Conservation (phyloP, 64 coral and sea anemone species). For the Montipora foliosa region DNA sequence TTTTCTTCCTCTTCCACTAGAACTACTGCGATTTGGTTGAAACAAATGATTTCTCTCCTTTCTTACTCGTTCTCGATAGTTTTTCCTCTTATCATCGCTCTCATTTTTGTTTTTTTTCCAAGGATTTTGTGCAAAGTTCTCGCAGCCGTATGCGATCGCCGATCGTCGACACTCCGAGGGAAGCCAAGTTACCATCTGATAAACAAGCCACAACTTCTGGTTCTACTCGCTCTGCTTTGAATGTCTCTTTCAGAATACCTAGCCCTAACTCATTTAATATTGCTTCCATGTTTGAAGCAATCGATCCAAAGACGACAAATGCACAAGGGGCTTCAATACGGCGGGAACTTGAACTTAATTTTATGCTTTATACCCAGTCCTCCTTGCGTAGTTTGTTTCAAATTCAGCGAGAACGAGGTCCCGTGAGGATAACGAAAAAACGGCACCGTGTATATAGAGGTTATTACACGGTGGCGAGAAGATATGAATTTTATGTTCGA, state of each 20-base stretch:
- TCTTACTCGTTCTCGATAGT: too few species aligned
- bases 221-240: not conserved
- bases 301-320: not conserved
- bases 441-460: not conserved
- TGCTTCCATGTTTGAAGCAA: slow-evolving; percentile 18
- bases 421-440: not conserved
- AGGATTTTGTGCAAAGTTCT: slow-evolving; percentile 5
- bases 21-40: slow-evolving; percentile 16
- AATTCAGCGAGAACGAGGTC: slow-evolving; percentile 10
- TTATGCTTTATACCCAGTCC: not conserved
- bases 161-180: too few species aligned
- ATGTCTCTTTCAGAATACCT: not conserved
- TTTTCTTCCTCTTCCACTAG: too few species aligned
- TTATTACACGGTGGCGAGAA: too few species aligned
- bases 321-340: not conserved
- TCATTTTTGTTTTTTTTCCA: slow-evolving; percentile 2
- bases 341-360: not conserved
- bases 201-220: not conserved
- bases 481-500: too few species aligned
- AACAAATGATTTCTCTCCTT: slow-evolving; percentile 16
- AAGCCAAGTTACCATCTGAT: too few species aligned
- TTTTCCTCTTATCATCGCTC: not conserved
- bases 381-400: not conserved
- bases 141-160: too few species aligned
- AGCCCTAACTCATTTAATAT: slow-evolving; percentile 30